Percentiles rank a stretch among this genome's conserved stretches.
phyloP scores from a whole-genome alignment of 1,140 invertebrate species.

The Parapsyche elsis region DNA sequence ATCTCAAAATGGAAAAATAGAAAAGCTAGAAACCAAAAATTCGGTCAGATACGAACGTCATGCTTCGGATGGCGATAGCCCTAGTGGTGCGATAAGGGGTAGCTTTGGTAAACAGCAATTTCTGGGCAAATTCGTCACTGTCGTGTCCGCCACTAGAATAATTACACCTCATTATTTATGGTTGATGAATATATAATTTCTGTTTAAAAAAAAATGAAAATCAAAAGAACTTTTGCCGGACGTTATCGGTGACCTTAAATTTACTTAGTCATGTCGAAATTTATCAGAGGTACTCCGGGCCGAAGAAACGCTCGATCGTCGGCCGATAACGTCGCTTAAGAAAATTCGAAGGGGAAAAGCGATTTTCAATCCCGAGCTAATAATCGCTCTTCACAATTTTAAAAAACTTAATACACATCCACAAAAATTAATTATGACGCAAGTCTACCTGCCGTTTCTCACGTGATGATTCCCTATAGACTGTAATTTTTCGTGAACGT shows the following conservation, averaged over 20 bases:
- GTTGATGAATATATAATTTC: conserved; percentile 42
- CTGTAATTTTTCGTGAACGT: conserved; percentile 11
- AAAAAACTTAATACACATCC: background rate
- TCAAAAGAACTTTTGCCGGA: conserved; percentile 34
- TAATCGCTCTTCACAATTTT: background rate
- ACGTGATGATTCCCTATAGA: conserved; percentile 15
- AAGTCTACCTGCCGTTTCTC: conserved; percentile 3
- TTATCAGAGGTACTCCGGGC: conserved; percentile 3
- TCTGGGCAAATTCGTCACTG: conserved; percentile 54
- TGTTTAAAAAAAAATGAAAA: conserved; percentile 26
- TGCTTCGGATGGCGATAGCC: conserved; percentile 50
- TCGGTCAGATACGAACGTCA: conserved; percentile 45
- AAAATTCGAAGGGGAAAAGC: conserved; percentile 3
- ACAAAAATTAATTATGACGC: conserved; percentile 10
- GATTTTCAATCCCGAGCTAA: conserved; percentile 5
- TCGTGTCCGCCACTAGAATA: conserved; percentile 43
- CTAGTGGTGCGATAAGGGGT: conserved; percentile 42
- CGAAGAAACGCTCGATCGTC: conserved; percentile 24
- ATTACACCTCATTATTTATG: conserved; percentile 48
- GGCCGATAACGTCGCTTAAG: conserved; percentile 25
- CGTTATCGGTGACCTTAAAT: conserved; percentile 43
- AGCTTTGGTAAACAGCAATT: conserved; percentile 47
- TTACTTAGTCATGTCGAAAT: conserved; percentile 44
- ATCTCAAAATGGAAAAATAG: background rate
- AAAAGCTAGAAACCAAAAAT: background rate